phyloP scores from a whole-genome alignment of 2,797 vertebrate species.

The Rhabdomys pumilio region DNA sequence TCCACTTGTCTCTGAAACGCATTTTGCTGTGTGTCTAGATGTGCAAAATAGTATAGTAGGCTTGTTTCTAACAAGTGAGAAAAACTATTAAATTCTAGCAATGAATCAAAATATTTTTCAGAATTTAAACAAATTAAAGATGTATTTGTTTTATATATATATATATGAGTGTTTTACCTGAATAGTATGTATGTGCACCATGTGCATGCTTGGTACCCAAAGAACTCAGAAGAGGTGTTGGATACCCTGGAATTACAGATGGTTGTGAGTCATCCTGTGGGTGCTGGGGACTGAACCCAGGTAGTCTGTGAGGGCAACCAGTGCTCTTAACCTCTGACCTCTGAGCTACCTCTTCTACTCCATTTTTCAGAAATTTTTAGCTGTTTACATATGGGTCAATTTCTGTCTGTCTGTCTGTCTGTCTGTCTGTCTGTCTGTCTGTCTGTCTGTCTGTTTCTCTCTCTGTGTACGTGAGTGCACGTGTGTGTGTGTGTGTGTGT shows the following conservation, averaged over 20 bases:
- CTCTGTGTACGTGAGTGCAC: too few species aligned
- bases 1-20: constrained; percentile 48
- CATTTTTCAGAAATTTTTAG: background rate
- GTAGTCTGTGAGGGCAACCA: background rate
- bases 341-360: background rate
- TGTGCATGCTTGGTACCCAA: background rate
- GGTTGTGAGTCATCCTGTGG: too few species aligned
- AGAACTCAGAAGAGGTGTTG: background rate
- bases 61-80: constrained; percentile 55
- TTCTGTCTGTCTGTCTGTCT: background rate
- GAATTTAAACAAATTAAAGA: background rate
- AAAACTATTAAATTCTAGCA: constrained; percentile 27
- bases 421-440: background rate
- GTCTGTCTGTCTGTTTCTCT: background rate
- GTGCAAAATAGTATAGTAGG: background rate
- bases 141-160: background rate
- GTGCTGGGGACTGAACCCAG: background rate
- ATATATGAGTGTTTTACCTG: background rate
- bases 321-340: background rate
- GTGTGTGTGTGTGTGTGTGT: background rate
- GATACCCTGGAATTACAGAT: background rate
- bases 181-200: background rate
- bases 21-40: constrained; percentile 52
- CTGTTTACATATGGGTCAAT: background rate
- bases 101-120: background rate